These are phyloP conservation scores for Uria lomvia DNA, from an alignment of 2,113 vertebrate genomes.

Conservation along the genomic window DNA sequence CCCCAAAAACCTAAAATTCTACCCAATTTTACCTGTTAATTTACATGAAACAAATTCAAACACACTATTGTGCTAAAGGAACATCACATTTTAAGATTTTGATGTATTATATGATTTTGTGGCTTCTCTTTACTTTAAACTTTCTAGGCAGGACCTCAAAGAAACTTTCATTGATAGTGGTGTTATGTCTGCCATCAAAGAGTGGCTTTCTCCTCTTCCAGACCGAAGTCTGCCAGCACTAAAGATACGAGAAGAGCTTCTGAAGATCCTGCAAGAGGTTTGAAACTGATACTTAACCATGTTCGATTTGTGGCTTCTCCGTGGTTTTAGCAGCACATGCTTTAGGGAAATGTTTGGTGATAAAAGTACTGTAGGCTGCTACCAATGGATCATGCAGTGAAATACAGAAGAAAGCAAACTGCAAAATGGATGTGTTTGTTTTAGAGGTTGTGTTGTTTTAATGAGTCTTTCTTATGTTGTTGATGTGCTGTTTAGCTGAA, in stretches of 20 bases:
- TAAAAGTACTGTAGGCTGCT: neutral
- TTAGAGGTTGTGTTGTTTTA: neutral
- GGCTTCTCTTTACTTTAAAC: constrained; percentile 24
- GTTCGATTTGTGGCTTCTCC: neutral
- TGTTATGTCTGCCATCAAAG: constrained; percentile 97
- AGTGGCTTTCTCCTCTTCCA: constrained; percentile 97
- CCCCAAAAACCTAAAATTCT: neutral
- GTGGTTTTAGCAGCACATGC: neutral
- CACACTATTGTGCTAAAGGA: neutral
- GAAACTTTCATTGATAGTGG: constrained; percentile 99
- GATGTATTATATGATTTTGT: neutral
- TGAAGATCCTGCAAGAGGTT: constrained; percentile 95
- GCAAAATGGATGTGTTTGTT: neutral
- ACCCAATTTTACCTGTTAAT: neutral
- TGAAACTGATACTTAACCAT: neutral
- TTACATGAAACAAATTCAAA: neutral
- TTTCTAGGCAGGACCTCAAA: constrained; percentile 91
- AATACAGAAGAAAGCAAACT: neutral
- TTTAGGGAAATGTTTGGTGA: neutral
- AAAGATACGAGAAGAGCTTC: constrained; percentile 90
- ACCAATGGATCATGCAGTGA: neutral
- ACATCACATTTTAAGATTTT: neutral
- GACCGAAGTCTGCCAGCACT: constrained; percentile 94
- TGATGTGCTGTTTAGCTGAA: neutral
- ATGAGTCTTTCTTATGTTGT: neutral